A percentile compares a stretch with the other conserved stretches of the same genome.
Conservation (phyloP, 2,113 vertebrate species). For the Pelobates fuscus region DNA sequence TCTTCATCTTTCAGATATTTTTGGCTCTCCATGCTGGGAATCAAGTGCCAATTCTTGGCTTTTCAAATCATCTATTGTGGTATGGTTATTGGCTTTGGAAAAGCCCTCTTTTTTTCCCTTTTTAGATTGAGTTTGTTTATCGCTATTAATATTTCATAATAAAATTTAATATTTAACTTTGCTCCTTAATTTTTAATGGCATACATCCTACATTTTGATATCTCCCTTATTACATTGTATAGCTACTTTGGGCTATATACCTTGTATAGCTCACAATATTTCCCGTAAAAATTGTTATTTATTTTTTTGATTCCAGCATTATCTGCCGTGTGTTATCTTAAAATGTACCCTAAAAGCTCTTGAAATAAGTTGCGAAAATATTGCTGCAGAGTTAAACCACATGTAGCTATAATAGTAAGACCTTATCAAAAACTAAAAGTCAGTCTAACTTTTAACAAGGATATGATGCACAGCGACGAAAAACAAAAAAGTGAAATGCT, state of each 20-base stretch:
- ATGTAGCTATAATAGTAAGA: too few relatives aligned
- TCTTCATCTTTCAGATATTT: slow-evolving; percentile 34
- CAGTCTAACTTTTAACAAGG: too few relatives aligned
- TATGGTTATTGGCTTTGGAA: slow-evolving; percentile 50
- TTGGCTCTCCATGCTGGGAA: slow-evolving; percentile 54
- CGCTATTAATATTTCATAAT: slow-evolving; percentile 60
- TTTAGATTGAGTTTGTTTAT: slow-evolving; percentile 54
- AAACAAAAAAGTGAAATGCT: too few relatives aligned
- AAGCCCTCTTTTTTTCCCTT: slow-evolving; percentile 60
- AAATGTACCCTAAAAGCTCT: not conserved
- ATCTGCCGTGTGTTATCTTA: slow-evolving; percentile 5
- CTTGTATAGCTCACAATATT: slow-evolving; percentile 55
- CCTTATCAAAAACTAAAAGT: too few relatives aligned
- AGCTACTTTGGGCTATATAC: slow-evolving; percentile 54
- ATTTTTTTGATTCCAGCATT: slow-evolving; percentile 30
- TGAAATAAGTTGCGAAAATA: too few relatives aligned
- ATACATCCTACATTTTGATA: slow-evolving; percentile 64
- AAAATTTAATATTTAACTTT: slow-evolving; percentile 66
- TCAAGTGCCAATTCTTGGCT: slow-evolving; percentile 46
- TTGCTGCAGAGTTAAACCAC: too few relatives aligned
- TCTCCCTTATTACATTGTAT: slow-evolving; percentile 61
- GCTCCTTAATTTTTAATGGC: slow-evolving; percentile 67
- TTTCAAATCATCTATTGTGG: slow-evolving; percentile 48
- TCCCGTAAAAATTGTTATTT: slow-evolving; percentile 56
- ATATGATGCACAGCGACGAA: too few relatives aligned